Evolutionary conservation across 2,113 vertebrate species (phyloP), one percentile per base, ranked within the genome.

Genomic region (Ptyas mucosa): DNA sequence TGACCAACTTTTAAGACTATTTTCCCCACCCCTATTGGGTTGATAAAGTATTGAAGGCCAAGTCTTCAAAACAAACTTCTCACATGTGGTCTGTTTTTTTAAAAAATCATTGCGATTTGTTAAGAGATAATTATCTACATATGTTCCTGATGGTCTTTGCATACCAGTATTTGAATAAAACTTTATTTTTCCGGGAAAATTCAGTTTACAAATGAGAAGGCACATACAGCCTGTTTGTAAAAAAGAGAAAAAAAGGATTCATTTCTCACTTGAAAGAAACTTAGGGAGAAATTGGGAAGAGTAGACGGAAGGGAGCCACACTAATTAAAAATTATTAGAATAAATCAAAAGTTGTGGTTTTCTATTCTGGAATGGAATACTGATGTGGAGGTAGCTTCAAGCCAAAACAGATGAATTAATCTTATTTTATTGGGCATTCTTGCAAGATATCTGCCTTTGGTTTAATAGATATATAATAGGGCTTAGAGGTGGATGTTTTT

Each of bases 251-350:
- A 64, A 64, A n/a, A 15, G 10, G 1, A 5, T 69, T 69, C 29
- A 94, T 92, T 95, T 97, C 96, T 96, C 94, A 93, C 95, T 94
- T 94, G 95, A 93, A 96, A 97, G 96, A 95, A 95, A 97, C 96
- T 94, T 94, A 92, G 93, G 64, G 95, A 96, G 95, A 97, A 97
- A 95, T 97, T 95, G 94, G 94, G 93, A 96, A 86, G 94, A 96
- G 96, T 96, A 97, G 97, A 96, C 95, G 90, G 95, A 96, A 97
- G 96, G 95, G 93, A 95, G 94, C 93, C 93, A 97, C 94, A 97
- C 96, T 97, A 97, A 97, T 97, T 97, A 95, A 95, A 96, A 96
- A 97, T 97, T 97, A 96, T 96, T 97, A 97, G 96, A 96, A 96
- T 97, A 96, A 97, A 97, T 96, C 96, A 97, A 97, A 97, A 96